Conservation (phyloP, 2,113 vertebrate species). For the Ibidorhyncha struthersii region DNA sequence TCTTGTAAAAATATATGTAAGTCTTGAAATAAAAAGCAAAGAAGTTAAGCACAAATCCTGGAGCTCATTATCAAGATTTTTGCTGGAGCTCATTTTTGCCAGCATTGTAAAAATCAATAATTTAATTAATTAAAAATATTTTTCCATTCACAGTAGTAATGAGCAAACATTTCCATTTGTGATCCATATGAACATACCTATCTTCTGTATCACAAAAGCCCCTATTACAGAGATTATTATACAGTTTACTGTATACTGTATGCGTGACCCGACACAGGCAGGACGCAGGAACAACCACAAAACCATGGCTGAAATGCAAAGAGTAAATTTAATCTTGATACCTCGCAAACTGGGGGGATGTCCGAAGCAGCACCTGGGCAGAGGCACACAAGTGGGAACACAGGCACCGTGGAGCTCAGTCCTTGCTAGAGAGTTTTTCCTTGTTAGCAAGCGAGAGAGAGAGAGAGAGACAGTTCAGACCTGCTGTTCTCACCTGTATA, state of each 20-base stretch:
- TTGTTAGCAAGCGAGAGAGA: neutral
- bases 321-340: neutral
- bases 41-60: neutral
- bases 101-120: neutral
- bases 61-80: neutral
- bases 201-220: neutral
- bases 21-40: neutral
- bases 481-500: neutral
- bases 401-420: neutral
- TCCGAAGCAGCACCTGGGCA: neutral
- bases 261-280: neutral
- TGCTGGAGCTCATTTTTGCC: neutral
- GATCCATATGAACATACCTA: neutral
- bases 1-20: neutral
- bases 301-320: neutral
- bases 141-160: neutral
- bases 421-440: neutral
- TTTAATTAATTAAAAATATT: neutral
- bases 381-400: neutral
- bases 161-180: neutral
- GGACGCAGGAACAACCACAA: neutral
- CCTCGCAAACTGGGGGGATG: neutral
- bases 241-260: neutral
- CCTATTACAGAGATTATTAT: neutral
- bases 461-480: neutral